Evolutionary conservation across 2,888 invertebrate species (phyloP).

Genomic region (Pristionchus maxplancki): DNA sequence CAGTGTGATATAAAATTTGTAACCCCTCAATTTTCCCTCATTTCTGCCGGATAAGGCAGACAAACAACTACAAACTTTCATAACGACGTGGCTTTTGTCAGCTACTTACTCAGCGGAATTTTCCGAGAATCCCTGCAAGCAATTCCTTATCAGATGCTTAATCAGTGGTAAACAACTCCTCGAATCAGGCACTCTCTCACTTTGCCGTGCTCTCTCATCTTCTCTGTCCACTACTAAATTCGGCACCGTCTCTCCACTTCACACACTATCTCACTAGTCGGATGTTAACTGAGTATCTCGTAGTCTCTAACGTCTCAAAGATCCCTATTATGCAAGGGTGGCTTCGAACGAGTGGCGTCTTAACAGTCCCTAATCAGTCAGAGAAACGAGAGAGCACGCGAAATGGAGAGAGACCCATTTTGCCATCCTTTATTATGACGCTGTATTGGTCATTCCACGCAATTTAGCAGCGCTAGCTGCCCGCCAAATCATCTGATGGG

Average conservation of each 20-base stretch:
- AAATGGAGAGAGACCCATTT: no score
- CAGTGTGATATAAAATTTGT: background rate
- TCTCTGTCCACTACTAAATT: background rate
- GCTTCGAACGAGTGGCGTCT: no score
- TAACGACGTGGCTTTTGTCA: background rate
- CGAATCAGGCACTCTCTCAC: background rate
- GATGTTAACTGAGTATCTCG: no score
- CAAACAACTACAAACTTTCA: background rate
- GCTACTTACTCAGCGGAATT: background rate
- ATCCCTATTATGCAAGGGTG: no score
- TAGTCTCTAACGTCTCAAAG: background rate
- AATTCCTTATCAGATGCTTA: background rate
- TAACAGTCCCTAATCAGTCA: no score
- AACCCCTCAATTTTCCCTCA: background rate
- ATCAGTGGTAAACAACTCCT: slow-evolving; percentile 3
- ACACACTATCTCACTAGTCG: no score
- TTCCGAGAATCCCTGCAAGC: slow-evolving; percentile 6
- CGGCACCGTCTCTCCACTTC: background rate
- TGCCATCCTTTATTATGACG: no score
- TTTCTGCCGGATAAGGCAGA: no score
- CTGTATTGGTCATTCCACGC: background rate
- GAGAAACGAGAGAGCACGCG: no score
- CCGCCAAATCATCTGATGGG: background rate
- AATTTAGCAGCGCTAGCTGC: background rate
- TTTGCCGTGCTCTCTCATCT: no score